phyloP scores from a whole-genome alignment of 1,140 invertebrate species.

The Pogonus chalceus region DNA sequence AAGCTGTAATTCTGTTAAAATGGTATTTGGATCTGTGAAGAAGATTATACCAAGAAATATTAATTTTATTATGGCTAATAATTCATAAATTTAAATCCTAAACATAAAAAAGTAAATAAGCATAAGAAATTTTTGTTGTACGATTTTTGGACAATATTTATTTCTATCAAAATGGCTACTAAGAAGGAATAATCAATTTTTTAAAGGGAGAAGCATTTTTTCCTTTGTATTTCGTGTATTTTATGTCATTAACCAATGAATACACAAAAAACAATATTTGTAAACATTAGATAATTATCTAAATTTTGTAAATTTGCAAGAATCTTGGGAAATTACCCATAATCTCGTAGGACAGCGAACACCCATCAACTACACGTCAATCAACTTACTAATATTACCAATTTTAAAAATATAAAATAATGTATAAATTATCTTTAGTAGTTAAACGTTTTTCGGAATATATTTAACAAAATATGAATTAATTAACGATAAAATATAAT shows the following conservation, averaged over 20 bases:
- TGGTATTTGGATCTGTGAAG: neutral
- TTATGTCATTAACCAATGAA: neutral
- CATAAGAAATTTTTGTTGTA: neutral
- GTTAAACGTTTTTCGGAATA: neutral
- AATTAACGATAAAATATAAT: neutral
- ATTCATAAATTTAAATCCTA: neutral
- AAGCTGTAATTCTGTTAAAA: neutral
- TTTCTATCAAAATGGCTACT: neutral
- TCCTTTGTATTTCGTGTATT: neutral
- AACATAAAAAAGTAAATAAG: too few species aligned
- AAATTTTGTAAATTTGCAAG: slow-evolving; percentile 13
- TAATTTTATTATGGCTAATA: neutral
- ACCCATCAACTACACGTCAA: slow-evolving; percentile 8
- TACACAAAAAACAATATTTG: slow-evolving; percentile 8
- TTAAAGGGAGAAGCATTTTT: neutral
- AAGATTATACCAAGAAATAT: neutral
- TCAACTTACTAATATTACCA: neutral
- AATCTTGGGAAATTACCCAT: slow-evolving; percentile 27
- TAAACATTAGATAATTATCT: neutral
- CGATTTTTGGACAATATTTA: neutral
- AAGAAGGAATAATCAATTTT: neutral
- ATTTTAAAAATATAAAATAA: neutral
- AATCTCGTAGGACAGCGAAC: slow-evolving; percentile 16
- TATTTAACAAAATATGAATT: neutral
- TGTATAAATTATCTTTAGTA: neutral